phyloP scores from a whole-genome alignment of 2,797 vertebrate genomes.

The Tinamus major region DNA sequence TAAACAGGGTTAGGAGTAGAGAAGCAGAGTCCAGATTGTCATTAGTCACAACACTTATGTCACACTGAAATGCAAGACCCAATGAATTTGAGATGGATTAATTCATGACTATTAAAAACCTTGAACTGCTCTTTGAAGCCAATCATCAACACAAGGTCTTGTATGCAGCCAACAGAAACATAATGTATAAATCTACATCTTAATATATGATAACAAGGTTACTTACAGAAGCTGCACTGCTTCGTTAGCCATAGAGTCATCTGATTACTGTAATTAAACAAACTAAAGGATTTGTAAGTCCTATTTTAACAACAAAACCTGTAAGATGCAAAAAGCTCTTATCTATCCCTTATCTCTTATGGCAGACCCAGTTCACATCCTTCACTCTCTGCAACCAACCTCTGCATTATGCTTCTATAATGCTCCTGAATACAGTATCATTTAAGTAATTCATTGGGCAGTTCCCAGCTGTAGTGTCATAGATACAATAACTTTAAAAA shows the following conservation, averaged over 20 bases:
- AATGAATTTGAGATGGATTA: background rate
- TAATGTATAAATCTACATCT: background rate
- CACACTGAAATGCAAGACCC: background rate
- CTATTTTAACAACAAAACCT: background rate
- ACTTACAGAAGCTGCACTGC: background rate
- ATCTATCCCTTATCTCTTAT: background rate
- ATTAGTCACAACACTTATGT: conserved; percentile 15
- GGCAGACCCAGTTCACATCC: background rate
- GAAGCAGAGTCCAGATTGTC: background rate
- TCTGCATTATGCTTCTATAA: background rate
- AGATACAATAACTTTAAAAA: background rate
- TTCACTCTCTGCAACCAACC: background rate
- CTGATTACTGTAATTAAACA: background rate
- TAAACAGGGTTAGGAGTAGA: background rate
- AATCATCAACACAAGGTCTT: background rate
- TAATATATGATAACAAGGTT: background rate
- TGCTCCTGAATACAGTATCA: background rate
- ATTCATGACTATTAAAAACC: background rate
- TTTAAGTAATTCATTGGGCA: background rate
- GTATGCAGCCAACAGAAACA: background rate
- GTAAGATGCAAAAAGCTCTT: background rate
- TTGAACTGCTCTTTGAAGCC: background rate
- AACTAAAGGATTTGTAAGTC: background rate
- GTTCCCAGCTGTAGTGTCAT: background rate
- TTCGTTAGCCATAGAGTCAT: background rate